These are phyloP conservation scores for Euborellia annulipes DNA, from an alignment of 1,140 invertebrate species.

Conservation along the genomic window DNA sequence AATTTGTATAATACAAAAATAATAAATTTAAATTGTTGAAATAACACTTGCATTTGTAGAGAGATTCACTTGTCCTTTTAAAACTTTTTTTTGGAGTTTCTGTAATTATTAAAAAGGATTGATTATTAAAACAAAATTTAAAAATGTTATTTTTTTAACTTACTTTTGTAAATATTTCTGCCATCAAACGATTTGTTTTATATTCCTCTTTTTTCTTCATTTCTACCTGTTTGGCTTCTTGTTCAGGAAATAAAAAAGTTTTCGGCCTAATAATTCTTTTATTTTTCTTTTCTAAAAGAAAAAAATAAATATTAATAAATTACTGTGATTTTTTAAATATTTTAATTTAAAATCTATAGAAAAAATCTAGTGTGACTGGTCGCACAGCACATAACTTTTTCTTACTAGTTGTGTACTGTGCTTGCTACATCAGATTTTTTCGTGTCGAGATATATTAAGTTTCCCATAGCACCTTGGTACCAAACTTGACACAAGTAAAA, in stretches of 20 bases:
- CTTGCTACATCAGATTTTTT: no score
- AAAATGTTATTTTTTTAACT: not conserved
- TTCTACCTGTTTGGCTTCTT: constrained; percentile 18
- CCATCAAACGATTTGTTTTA: constrained; percentile 35
- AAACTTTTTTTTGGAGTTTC: constrained; percentile 33
- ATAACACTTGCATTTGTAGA: constrained; percentile 34
- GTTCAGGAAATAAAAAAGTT: no score
- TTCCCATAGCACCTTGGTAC: no score
- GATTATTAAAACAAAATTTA: not conserved
- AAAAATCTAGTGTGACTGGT: no score
- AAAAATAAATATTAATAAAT: no score
- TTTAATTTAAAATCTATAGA: no score
- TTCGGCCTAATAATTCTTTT: constrained; percentile 26
- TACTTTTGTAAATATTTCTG: constrained; percentile 33
- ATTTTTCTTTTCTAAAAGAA: constrained; percentile 26
- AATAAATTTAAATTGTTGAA: constrained; percentile 21
- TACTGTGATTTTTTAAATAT: no score
- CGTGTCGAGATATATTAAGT: no score
- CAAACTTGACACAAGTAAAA: no score
- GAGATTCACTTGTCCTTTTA: constrained; percentile 31
- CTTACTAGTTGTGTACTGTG: no score
- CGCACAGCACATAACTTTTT: no score
- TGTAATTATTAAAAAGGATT: constrained; percentile 16
- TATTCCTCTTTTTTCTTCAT: constrained; percentile 31
- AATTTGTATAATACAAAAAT: not conserved